Percentiles rank a stretch among this genome's conserved stretches.
phyloP scores from a whole-genome alignment of 2,113 vertebrate genomes.

The Pycnonotus jocosus region DNA sequence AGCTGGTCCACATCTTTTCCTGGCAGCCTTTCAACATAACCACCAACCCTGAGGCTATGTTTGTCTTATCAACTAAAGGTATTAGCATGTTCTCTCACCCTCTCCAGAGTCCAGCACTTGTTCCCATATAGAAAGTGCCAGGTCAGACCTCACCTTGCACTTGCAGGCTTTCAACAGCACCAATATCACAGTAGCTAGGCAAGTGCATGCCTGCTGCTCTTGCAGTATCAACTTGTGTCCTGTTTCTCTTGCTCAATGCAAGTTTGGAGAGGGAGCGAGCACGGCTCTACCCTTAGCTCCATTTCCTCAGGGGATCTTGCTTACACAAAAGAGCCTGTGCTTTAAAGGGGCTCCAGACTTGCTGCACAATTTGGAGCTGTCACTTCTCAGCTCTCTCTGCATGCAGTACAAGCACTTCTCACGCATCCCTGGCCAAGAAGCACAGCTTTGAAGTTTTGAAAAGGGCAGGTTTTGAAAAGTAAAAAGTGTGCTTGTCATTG shows the following conservation, averaged over 20 bases:
- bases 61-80: not conserved
- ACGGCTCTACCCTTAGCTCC: not conserved
- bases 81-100: not conserved
- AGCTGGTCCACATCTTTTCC: not conserved
- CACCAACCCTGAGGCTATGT: not conserved
- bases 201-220: not conserved
- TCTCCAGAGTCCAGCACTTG: not conserved
- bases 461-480: not conserved
- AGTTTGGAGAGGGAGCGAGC: not conserved
- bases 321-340: not conserved
- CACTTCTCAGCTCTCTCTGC: not conserved
- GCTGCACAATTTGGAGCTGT: not conserved
- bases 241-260: not conserved
- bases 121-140: not conserved
- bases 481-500: not conserved
- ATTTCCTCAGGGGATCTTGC: not conserved
- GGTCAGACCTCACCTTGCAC: not conserved
- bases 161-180: not conserved
- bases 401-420: not conserved
- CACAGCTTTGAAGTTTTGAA: not conserved
- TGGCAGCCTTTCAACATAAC: not conserved
- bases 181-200: not conserved
- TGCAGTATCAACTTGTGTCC: not conserved
- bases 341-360: not conserved
- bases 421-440: not conserved